These are phyloP conservation scores for Bryconaethiops microstoma DNA, from an alignment of 2,797 vertebrate species.

Conservation along the genomic window DNA sequence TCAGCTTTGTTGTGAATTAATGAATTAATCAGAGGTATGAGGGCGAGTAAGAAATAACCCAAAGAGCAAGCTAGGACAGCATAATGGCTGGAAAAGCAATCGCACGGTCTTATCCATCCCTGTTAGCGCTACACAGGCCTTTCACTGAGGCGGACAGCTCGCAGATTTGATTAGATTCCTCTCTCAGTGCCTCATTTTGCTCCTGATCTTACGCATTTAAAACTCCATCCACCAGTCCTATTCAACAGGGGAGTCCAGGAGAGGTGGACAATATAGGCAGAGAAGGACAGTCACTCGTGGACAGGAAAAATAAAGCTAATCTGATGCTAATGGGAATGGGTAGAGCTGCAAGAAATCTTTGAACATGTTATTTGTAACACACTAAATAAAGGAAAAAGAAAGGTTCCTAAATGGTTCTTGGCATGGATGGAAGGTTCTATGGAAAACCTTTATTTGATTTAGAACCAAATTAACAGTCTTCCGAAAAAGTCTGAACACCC, in stretches of 20 bases:
- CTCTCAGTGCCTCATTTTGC: constrained; percentile 79
- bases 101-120: constrained; percentile 70
- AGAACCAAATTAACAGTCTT: neutral
- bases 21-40: constrained; percentile 74
- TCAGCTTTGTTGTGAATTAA: constrained; percentile 77
- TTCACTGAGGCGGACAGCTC: constrained; percentile 66
- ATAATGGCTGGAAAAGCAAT: constrained; percentile 78
- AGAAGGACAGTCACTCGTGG: neutral
- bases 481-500: no score
- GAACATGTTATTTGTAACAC: neutral
- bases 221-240: constrained; percentile 69
- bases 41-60: constrained; percentile 63
- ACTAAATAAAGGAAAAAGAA: neutral
- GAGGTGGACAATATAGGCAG: constrained; percentile 44
- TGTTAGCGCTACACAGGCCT: constrained; percentile 67
- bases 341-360: neutral
- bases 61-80: constrained; percentile 66
- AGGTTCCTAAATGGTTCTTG: neutral
- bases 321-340: neutral
- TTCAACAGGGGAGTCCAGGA: constrained; percentile 50
- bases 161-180: constrained; percentile 76
- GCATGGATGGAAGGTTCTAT: neutral
- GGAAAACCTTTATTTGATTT: neutral
- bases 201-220: constrained; percentile 77
- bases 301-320: neutral